phyloP scores from a whole-genome alignment of 2,797 vertebrate genomes.

The Chaunax sp. region DNA sequence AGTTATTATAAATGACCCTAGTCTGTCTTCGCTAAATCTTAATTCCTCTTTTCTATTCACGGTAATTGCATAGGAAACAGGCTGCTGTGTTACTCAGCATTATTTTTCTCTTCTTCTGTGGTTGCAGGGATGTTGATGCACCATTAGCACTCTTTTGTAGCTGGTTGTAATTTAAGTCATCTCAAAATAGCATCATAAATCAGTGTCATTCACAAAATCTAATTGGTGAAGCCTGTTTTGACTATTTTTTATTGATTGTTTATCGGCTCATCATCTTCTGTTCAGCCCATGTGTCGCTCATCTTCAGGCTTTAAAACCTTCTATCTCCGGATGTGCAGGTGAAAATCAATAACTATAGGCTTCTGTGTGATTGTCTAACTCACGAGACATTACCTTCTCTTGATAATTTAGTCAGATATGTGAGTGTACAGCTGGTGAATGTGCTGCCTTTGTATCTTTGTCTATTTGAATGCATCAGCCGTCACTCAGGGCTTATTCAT shows the following conservation, averaged over 20 bases:
- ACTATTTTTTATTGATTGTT: conserved; percentile 34
- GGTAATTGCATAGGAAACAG: conserved; percentile 57
- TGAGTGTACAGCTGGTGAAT: conserved; percentile 12
- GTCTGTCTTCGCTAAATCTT: conserved; percentile 49
- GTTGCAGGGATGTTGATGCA: conserved; percentile 32
- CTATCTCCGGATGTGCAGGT: conserved; percentile 28
- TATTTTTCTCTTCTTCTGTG: conserved; percentile 42
- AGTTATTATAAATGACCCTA: neutral
- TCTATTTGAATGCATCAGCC: conserved; percentile 49
- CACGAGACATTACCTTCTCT: conserved; percentile 20
- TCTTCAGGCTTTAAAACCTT: conserved; percentile 30
- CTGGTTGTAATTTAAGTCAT: conserved; percentile 13
- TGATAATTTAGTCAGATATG: conserved; percentile 41
- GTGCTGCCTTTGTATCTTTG: conserved; percentile 30
- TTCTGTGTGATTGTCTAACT: conserved; percentile 21
- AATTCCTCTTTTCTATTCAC: conserved; percentile 45
- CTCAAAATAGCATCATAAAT: conserved; percentile 31
- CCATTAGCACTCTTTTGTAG: conserved; percentile 5
- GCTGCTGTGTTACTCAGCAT: conserved; percentile 20
- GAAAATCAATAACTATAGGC: conserved; percentile 41
- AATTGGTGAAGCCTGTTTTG: conserved; percentile 18
- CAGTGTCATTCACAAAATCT: conserved; percentile 8
- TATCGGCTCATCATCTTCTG: conserved; percentile 27
- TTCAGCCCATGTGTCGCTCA: conserved; percentile 24
- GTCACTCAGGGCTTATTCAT: conserved; percentile 65